Evolutionary conservation across 2,113 vertebrate genomes (phyloP).

Genomic region (Prinia subflava): DNA sequence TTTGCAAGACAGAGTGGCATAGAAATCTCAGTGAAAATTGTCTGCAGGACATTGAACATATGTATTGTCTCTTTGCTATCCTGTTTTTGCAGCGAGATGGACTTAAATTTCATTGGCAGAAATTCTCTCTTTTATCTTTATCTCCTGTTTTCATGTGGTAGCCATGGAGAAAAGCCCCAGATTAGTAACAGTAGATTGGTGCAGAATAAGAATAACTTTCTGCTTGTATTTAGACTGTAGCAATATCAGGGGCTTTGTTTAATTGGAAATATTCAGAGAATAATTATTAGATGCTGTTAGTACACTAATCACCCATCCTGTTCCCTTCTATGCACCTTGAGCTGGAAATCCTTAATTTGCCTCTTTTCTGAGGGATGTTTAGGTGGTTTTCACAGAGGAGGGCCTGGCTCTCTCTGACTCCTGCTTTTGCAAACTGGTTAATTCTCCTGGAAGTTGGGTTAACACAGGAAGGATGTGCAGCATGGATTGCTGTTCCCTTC

Average conservation of each 20-base stretch:
- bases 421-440: not conserved
- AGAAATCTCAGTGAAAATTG: not conserved
- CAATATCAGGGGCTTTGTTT: not conserved
- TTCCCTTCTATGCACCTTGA: not conserved
- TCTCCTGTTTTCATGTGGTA: conserved; percentile 56
- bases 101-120: conserved; percentile 20
- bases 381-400: not conserved
- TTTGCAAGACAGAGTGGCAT: not conserved
- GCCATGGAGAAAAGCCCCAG: conserved; percentile 51
- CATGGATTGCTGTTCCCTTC: not conserved
- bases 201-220: conserved; percentile 35
- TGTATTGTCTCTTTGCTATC: not conserved
- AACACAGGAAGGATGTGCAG: not conserved
- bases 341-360: not conserved
- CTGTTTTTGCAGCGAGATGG: not conserved
- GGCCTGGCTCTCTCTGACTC: not conserved
- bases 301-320: not conserved
- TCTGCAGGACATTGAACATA: not conserved
- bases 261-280: not conserved
- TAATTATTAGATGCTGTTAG: not conserved
- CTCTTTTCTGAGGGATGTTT: not conserved
- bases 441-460: not conserved
- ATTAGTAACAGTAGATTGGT: conserved; percentile 48
- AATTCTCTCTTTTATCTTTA: conserved; percentile 48
- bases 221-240: not conserved